These are phyloP conservation scores for Amazona ochrocephala DNA, from an alignment of 2,797 vertebrate species.

Conservation along the genomic window DNA sequence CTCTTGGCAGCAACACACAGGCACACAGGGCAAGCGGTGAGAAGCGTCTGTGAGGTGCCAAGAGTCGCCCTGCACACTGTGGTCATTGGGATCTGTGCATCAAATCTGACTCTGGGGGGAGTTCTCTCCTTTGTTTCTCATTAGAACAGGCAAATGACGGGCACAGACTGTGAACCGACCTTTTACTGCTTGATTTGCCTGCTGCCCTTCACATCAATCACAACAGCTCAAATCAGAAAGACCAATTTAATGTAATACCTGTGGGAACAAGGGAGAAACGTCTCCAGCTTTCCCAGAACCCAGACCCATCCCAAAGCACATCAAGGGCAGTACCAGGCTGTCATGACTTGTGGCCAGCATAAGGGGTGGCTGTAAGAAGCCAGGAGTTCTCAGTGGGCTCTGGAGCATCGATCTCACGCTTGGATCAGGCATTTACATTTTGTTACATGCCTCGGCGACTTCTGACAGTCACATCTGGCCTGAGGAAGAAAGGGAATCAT, in stretches of 20 bases:
- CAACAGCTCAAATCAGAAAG: background rate
- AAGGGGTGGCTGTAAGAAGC: too few relatives aligned
- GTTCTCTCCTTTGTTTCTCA: background rate
- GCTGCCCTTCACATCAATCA: background rate
- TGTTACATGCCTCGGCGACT: too few relatives aligned
- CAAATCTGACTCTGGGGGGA: background rate
- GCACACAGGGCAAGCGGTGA: background rate
- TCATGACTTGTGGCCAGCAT: too few relatives aligned
- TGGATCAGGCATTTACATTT: too few relatives aligned
- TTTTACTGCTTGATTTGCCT: background rate
- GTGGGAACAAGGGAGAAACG: background rate
- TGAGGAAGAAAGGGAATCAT: too few relatives aligned
- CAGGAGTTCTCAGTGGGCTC: too few relatives aligned
- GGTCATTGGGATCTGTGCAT: fast-evolving
- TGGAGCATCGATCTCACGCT: too few relatives aligned
- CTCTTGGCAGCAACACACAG: background rate
- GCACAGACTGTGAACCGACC: too few relatives aligned
- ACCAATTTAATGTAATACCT: background rate
- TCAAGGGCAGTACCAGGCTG: too few relatives aligned
- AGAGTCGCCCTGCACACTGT: background rate
- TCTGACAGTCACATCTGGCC: too few relatives aligned
- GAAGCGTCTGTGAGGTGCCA: background rate
- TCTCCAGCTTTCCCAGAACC: background rate
- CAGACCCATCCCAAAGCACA: too few relatives aligned
- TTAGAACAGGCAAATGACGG: too few relatives aligned